phyloP scores from a whole-genome alignment of 2,797 vertebrate genomes.

The Gymnocypris eckloni region DNA sequence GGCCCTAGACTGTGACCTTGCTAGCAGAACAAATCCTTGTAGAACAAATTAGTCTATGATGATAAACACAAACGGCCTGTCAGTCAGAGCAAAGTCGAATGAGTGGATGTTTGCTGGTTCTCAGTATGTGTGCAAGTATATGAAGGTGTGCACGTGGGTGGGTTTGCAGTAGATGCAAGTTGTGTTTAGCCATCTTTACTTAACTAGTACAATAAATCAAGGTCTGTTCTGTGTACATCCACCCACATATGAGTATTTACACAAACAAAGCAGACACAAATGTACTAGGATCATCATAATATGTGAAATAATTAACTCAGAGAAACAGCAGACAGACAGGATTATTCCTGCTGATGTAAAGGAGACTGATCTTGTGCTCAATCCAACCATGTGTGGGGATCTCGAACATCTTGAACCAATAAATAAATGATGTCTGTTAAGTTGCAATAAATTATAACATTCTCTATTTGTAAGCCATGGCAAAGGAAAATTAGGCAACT shows the following conservation, averaged over 20 bases:
- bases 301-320: slow-evolving; percentile 7
- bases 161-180: slow-evolving; percentile 21
- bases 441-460: slow-evolving; percentile 45
- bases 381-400: slow-evolving; percentile 37
- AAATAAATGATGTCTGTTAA: slow-evolving; percentile 45
- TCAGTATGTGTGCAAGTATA: background rate
- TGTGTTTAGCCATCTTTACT: slow-evolving; percentile 35
- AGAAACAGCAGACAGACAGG: slow-evolving; percentile 3
- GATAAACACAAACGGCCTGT: slow-evolving; percentile 38
- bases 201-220: slow-evolving; percentile 44
- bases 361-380: background rate
- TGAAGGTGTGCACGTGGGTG: background rate
- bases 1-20: slow-evolving; percentile 33
- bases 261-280: slow-evolving; percentile 35
- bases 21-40: slow-evolving; percentile 42
- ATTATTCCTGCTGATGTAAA: slow-evolving; percentile 13
- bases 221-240: slow-evolving; percentile 42
- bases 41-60: slow-evolving; percentile 42
- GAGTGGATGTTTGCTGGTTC: slow-evolving; percentile 18
- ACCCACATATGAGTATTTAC: slow-evolving; percentile 17
- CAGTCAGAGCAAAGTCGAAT: slow-evolving; percentile 49
- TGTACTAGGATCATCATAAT: slow-evolving; percentile 19
- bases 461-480: slow-evolving; percentile 45
- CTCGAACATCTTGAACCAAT: slow-evolving; percentile 59
- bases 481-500: slow-evolving; percentile 49